Evolutionary conservation across 1,140 invertebrate genomes (phyloP).

Genomic region (Dendrolimus punctatus): DNA sequence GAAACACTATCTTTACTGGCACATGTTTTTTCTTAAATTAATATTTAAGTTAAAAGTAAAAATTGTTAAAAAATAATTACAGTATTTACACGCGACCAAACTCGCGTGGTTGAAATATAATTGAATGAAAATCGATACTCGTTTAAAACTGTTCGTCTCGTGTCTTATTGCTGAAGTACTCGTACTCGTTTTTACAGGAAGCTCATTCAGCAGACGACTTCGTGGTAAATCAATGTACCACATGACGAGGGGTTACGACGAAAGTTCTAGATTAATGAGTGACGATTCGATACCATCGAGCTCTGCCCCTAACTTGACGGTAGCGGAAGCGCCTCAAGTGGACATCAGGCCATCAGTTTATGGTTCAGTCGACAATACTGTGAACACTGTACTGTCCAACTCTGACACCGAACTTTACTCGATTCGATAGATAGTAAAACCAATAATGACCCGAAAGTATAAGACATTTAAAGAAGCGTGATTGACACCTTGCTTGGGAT

Average conservation of each 20-base stretch:
- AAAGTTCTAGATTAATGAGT: constrained; percentile 61
- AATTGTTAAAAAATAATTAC: no score
- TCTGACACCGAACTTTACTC: constrained; percentile 47
- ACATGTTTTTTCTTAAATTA: no score
- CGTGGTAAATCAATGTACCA: constrained; percentile 81
- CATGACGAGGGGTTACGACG: constrained; percentile 76
- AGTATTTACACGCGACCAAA: no score
- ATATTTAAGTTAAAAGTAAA: no score
- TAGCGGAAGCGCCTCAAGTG: constrained; percentile 35
- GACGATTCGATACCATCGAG: constrained; percentile 43
- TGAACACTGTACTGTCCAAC: constrained; percentile 24
- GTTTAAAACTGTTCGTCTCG: no score
- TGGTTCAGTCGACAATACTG: constrained; percentile 49
- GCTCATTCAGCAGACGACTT: constrained; percentile 81
- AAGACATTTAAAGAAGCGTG: constrained; percentile 9
- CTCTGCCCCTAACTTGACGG: constrained; percentile 51
- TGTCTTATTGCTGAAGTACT: no score
- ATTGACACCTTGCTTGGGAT: constrained; percentile 4
- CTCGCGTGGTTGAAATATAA: background rate
- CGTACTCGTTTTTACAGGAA: constrained; percentile 63
- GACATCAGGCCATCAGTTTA: constrained; percentile 44
- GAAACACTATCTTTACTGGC: no score
- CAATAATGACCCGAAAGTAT: constrained; percentile 36
- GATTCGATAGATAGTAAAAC: constrained; percentile 18
- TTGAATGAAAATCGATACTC: background rate